Conservation (phyloP, 2,888 invertebrate genomes). For the Luffia ferchaultella region DNA sequence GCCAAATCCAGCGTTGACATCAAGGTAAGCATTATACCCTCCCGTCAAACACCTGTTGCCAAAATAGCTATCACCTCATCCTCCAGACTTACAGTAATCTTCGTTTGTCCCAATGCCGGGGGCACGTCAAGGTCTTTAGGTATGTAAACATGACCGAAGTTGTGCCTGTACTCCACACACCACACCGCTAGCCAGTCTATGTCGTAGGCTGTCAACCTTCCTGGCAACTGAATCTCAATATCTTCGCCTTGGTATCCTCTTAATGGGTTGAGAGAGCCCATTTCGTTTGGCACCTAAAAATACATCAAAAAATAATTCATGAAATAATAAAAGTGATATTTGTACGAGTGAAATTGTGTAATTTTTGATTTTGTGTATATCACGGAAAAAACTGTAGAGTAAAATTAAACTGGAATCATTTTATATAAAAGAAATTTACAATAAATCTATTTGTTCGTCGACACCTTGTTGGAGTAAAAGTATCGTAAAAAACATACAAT, state of each 20-base stretch:
- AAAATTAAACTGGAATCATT: too few species aligned
- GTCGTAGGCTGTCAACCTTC: constrained; percentile 85
- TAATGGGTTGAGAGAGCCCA: constrained; percentile 82
- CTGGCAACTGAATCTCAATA: constrained; percentile 89
- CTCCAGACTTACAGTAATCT: constrained; percentile 78
- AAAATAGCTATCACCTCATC: not conserved
- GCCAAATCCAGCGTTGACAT: too few species aligned
- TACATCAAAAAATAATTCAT: not conserved
- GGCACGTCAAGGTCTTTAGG: constrained; percentile 91
- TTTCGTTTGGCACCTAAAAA: constrained; percentile 82
- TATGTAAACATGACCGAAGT: constrained; percentile 89
- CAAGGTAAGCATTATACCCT: too few species aligned
- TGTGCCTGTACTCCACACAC: constrained; percentile 90
- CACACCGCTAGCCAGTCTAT: constrained; percentile 92
- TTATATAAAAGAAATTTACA: too few species aligned
- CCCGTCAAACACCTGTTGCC: too few species aligned
- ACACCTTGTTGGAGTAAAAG: too few species aligned
- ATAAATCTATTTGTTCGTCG: too few species aligned
- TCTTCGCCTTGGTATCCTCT: constrained; percentile 91
- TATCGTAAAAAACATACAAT: too few species aligned
- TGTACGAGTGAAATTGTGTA: too few species aligned
- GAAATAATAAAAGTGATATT: too few species aligned
- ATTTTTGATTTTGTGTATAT: too few species aligned
- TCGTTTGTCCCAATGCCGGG: constrained; percentile 88
- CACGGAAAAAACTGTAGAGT: too few species aligned